A percentile compares a stretch with the other conserved stretches of the same genome.
Evolutionary conservation across 35 echinoderm and acorn worm species (phyloP).

Genomic region (Acanthaster planci): DNA sequence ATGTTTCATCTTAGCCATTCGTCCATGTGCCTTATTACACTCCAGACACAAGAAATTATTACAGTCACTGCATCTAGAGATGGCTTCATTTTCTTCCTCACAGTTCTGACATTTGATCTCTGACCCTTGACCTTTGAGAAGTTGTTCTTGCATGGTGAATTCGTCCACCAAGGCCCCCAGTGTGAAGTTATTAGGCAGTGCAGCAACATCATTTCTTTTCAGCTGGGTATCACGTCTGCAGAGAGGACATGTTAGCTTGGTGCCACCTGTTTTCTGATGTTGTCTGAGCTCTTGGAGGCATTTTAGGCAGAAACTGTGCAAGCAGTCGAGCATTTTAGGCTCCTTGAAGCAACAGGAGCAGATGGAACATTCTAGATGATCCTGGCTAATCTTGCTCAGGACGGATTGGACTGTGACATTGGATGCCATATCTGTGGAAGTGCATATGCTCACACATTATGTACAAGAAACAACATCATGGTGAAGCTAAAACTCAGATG

Average conservation of each 20-base stretch:
- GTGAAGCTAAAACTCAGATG: too few species aligned
- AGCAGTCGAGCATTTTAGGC: neutral
- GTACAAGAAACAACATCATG: too few species aligned
- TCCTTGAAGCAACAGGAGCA: neutral
- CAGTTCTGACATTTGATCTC: neutral
- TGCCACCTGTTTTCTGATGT: neutral
- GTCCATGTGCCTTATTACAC: neutral
- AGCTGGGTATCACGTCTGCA: neutral
- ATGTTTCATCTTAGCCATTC: neutral
- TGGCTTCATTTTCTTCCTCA: neutral
- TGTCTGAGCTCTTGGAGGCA: neutral
- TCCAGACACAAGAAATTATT: neutral
- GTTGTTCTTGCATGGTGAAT: neutral
- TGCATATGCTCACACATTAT: too few species aligned
- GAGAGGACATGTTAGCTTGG: neutral
- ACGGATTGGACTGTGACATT: neutral
- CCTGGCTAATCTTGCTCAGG: neutral
- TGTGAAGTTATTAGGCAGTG: neutral
- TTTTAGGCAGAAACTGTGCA: neutral
- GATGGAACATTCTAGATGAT: conserved; percentile 6
- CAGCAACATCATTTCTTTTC: neutral
- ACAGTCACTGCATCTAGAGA: neutral
- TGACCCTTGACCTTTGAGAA: neutral
- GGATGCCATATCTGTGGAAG: neutral
- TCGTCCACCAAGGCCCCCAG: conserved; percentile 2